Conservation (phyloP, 2,113 vertebrate genomes). For the Callochromis pleurospilus region DNA sequence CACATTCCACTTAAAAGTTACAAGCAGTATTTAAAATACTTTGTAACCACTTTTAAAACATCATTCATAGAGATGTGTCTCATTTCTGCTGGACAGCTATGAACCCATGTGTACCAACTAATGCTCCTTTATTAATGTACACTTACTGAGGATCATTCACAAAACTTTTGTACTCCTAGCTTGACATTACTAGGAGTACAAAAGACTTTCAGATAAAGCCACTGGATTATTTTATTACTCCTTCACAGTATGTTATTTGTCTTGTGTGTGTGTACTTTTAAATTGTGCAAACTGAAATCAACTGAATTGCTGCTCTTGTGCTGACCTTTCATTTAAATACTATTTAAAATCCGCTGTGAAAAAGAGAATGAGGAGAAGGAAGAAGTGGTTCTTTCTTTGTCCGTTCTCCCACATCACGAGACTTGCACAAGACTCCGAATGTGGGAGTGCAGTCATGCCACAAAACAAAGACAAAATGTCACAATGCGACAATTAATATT, state of each 20-base stretch:
- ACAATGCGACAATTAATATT: conserved; percentile 7
- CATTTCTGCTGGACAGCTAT: neutral
- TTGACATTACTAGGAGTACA: neutral
- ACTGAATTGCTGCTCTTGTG: neutral
- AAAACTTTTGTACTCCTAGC: neutral
- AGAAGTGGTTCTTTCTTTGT: conserved; percentile 46
- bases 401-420: conserved; percentile 32
- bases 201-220: neutral
- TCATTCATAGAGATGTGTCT: neutral
- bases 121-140: neutral
- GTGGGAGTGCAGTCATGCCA: conserved; percentile 43
- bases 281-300: neutral
- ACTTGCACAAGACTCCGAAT: conserved; percentile 27
- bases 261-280: neutral
- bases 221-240: neutral
- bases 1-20: neutral
- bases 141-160: neutral
- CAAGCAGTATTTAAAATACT: neutral
- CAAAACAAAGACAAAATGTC: conserved; percentile 12
- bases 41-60: neutral
- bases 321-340: neutral
- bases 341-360: neutral
- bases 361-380: conserved; percentile 17
- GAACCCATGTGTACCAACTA: neutral
- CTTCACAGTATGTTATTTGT: neutral